Conservation (phyloP, 2,797 vertebrate genomes). For the Denticeps clupeoides region DNA sequence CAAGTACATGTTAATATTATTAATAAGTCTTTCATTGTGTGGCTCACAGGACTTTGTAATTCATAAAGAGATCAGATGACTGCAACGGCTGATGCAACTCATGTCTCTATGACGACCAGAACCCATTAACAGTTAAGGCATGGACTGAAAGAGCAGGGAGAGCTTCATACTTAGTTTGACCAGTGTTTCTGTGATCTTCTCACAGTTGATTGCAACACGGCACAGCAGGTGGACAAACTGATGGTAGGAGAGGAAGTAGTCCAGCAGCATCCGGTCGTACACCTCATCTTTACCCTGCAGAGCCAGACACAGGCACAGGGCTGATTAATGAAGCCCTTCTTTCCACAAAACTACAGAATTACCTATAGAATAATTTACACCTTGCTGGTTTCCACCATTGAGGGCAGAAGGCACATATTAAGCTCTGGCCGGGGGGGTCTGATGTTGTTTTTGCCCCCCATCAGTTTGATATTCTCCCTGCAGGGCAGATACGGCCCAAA, state of each 20-base stretch:
- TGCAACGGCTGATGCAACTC: too few relatives aligned
- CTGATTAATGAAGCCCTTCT: neutral
- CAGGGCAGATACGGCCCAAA: constrained; percentile 96
- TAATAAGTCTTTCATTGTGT: too few relatives aligned
- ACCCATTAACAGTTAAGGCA: too few relatives aligned
- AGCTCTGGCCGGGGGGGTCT: constrained; percentile 90
- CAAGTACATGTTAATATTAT: too few relatives aligned
- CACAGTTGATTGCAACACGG: constrained; percentile 96
- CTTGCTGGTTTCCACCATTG: constrained; percentile 98
- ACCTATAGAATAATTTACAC: neutral
- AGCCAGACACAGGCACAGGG: neutral
- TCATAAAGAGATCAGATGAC: too few relatives aligned
- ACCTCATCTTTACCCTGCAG: constrained; percentile 93
- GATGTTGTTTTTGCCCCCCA: constrained; percentile 97
- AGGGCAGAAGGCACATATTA: constrained; percentile 98
- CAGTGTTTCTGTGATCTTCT: constrained; percentile 95
- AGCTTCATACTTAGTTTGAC: constrained; percentile 88
- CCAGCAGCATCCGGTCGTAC: constrained; percentile 94
- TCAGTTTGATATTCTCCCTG: constrained; percentile 97
- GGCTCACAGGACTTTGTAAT: too few relatives aligned
- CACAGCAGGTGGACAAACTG: constrained; percentile 97
- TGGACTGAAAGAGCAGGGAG: too few relatives aligned
- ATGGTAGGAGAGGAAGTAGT: constrained; percentile 96
- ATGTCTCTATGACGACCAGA: too few relatives aligned
- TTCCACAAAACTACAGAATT: too few relatives aligned